A percentile compares a stretch with the other conserved stretches of the same genome.
These are phyloP conservation scores for Manacus vitellinus DNA, from an alignment of 2,113 vertebrate species.

Conservation along the genomic window DNA sequence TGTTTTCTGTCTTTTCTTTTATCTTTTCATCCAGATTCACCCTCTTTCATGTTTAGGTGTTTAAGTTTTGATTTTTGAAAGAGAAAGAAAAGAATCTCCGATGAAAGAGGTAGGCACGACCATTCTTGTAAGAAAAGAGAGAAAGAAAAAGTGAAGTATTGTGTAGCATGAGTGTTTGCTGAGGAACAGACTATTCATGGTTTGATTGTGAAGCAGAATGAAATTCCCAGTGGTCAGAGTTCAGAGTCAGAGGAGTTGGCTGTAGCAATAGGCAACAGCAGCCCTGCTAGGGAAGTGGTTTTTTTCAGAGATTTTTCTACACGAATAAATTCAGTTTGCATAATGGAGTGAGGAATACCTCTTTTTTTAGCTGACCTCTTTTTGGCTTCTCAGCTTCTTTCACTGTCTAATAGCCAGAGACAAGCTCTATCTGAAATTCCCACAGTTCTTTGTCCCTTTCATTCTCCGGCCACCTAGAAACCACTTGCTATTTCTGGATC, in stretches of 20 bases:
- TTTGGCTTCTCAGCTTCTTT: conserved; percentile 52
- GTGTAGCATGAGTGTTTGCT: neutral
- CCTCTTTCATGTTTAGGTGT: neutral
- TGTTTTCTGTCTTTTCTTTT: neutral
- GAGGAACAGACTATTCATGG: neutral
- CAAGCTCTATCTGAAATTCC: conserved; percentile 32
- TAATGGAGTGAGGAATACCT: conserved; percentile 35
- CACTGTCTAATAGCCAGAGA: conserved; percentile 40
- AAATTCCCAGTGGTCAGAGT: neutral
- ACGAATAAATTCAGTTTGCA: conserved; percentile 40
- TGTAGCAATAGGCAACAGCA: neutral
- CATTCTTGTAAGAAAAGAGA: neutral
- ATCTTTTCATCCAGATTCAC: neutral
- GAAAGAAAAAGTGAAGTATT: neutral
- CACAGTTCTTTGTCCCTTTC: conserved; percentile 1
- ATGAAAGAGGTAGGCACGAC: neutral
- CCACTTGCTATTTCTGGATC: conserved; percentile 46
- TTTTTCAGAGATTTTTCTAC: neutral
- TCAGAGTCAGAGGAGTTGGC: neutral
- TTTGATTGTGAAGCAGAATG: neutral
- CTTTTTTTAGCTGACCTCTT: conserved; percentile 62
- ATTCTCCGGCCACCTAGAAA: conserved; percentile 24
- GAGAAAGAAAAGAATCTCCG: neutral
- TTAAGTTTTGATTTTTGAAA: neutral
- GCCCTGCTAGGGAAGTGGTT: neutral